These are phyloP conservation scores for Calidris pugnax DNA, from an alignment of 2,113 vertebrate species.

Conservation along the genomic window DNA sequence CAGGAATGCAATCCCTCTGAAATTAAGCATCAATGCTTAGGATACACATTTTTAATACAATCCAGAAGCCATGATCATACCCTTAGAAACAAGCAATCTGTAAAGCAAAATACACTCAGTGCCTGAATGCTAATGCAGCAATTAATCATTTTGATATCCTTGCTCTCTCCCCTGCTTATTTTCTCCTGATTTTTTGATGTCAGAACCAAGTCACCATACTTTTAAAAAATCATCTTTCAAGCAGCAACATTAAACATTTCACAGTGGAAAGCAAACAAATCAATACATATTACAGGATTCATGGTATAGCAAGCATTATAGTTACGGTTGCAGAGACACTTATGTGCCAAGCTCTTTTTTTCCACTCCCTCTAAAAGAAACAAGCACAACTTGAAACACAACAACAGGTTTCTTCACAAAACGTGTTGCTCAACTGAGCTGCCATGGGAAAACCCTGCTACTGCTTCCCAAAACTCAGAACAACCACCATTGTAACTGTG, in stretches of 20 bases:
- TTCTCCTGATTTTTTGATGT: slow-evolving; percentile 27
- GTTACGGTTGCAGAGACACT: not conserved
- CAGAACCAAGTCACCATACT: slow-evolving; percentile 18
- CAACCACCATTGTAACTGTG: accelerated
- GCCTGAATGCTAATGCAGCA: slow-evolving; percentile 53
- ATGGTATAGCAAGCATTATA: not conserved
- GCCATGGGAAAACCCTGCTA: accelerated
- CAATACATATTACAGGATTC: not conserved
- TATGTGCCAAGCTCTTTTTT: not conserved
- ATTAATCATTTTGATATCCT: slow-evolving; percentile 60
- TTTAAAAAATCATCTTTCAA: slow-evolving; percentile 49
- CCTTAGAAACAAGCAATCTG: not conserved
- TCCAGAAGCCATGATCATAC: not conserved
- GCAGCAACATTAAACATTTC: slow-evolving; percentile 13
- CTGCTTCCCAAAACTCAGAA: not conserved
- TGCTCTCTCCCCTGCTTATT: slow-evolving; percentile 17
- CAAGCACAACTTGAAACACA: not conserved
- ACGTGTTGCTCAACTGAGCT: not conserved
- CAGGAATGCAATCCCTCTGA: not conserved
- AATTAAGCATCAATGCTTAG: not conserved
- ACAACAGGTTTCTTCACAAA: not conserved
- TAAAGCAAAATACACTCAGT: not conserved
- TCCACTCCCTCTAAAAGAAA: not conserved
- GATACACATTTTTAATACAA: not conserved
- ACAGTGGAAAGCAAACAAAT: slow-evolving; percentile 39